phyloP scores from a whole-genome alignment of 30 jellyfish, hydroid and myxozoan species.

The Aurelia coerulea region DNA sequence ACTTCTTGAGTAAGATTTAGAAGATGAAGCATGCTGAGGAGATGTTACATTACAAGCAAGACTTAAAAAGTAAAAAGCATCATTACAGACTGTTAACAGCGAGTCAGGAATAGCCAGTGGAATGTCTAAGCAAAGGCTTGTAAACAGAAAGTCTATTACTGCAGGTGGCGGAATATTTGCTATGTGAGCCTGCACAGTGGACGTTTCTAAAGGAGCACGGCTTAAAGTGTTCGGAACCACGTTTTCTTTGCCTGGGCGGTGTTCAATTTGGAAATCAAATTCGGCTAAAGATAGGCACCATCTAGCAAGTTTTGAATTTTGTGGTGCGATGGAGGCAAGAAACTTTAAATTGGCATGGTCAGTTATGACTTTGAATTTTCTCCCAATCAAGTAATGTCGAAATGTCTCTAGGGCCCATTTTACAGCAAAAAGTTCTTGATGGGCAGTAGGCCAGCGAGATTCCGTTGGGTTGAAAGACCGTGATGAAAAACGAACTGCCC shows the following conservation, averaged over 20 bases:
- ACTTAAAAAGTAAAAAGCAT: no score
- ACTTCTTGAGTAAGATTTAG: no score
- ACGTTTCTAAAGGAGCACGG: slow-evolving; percentile 36
- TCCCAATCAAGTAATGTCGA: slow-evolving; percentile 33
- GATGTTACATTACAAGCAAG: no score
- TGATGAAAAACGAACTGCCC: slow-evolving; percentile 37
- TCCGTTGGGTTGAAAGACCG: slow-evolving; percentile 37
- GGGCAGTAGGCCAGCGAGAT: slow-evolving; percentile 53
- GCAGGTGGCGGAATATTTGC: slow-evolving; percentile 21
- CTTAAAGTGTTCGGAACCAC: slow-evolving; percentile 52
- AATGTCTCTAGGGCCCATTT: slow-evolving; percentile 41
- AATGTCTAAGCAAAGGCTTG: neutral
- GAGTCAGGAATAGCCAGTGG: neutral
- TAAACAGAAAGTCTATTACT: neutral
- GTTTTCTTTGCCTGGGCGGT: slow-evolving; percentile 64
- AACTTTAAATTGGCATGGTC: slow-evolving; percentile 53
- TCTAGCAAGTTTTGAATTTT: slow-evolving; percentile 48
- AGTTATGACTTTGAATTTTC: slow-evolving; percentile 32
- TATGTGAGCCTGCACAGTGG: neutral
- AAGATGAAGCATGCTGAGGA: no score
- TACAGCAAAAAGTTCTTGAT: slow-evolving; percentile 50
- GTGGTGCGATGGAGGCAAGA: slow-evolving; percentile 49
- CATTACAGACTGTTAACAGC: no score
- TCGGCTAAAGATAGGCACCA: slow-evolving; percentile 50
- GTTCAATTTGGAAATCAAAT: slow-evolving; percentile 52